These are phyloP conservation scores for Perca schrenkii DNA, from an alignment of 2,113 vertebrate genomes.

Conservation along the genomic window DNA sequence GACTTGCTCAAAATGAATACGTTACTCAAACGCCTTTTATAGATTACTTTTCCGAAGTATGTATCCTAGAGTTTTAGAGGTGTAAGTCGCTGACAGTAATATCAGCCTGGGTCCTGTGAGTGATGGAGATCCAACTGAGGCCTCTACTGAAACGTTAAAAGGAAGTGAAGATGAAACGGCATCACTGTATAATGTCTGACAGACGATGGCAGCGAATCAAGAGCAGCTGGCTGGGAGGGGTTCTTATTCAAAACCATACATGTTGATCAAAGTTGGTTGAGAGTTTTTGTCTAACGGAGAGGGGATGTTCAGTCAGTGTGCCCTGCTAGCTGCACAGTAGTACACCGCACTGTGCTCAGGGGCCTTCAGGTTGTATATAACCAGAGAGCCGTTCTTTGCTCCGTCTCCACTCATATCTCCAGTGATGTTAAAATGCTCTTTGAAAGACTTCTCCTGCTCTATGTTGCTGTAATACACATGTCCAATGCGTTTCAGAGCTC, in stretches of 20 bases:
- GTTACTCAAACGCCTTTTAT: background rate
- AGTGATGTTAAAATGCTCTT: slow-evolving; percentile 42
- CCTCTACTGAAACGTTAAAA: background rate
- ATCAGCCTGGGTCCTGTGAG: background rate
- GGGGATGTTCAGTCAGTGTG: slow-evolving; percentile 48
- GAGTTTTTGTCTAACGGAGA: slow-evolving; percentile 25
- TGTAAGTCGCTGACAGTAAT: background rate
- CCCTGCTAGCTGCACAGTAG: slow-evolving; percentile 64
- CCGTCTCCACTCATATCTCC: slow-evolving; percentile 29
- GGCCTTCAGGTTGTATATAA: slow-evolving; percentile 4
- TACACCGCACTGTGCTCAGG: slow-evolving; percentile 61
- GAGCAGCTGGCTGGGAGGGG: slow-evolving; percentile 4
- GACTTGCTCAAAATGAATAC: background rate
- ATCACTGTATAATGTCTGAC: background rate
- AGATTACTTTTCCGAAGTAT: background rate
- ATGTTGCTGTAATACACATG: background rate
- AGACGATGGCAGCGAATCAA: background rate
- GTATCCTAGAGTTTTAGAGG: background rate
- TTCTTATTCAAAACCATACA: background rate
- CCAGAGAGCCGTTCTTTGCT: slow-evolving; percentile 41
- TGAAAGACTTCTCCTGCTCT: slow-evolving; percentile 1
- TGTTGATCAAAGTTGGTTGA: background rate
- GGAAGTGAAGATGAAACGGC: background rate
- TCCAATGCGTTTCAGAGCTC: slow-evolving; percentile 49
- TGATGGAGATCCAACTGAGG: background rate